A percentile compares a stretch with the other conserved stretches of the same genome.
phyloP scores from a whole-genome alignment of 2,888 invertebrate genomes.

The Saturnia japonica region DNA sequence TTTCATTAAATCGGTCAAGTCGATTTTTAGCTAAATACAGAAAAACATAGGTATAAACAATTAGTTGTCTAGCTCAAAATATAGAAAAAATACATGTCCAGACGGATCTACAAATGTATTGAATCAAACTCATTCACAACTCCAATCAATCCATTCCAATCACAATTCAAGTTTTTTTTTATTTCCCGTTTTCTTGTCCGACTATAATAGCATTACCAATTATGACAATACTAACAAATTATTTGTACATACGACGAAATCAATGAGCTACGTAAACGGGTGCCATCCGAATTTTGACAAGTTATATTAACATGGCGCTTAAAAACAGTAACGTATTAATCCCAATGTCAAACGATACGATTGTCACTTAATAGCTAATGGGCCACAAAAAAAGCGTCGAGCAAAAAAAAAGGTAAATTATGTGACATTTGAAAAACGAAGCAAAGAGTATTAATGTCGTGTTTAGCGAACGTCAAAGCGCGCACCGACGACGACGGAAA shows the following conservation, averaged over 20 bases:
- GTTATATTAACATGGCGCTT: conserved; percentile 48
- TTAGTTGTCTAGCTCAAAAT: too few species aligned
- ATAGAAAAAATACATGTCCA: too few species aligned
- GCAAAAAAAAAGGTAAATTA: conserved; percentile 71
- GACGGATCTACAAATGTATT: not conserved
- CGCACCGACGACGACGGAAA: conserved; percentile 69
- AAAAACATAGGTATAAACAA: too few species aligned
- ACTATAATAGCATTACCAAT: not conserved
- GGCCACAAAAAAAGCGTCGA: conserved; percentile 58
- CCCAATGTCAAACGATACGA: conserved; percentile 61
- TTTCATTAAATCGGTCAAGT: too few species aligned
- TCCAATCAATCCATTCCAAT: too few species aligned
- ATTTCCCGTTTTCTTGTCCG: not conserved
- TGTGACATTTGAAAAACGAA: conserved; percentile 75
- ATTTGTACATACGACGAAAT: not conserved
- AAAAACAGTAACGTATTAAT: conserved; percentile 65
- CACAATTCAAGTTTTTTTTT: too few species aligned
- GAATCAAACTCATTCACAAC: too few species aligned
- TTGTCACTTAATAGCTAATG: conserved; percentile 78
- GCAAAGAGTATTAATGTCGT: conserved; percentile 77
- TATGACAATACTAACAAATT: conserved; percentile 9
- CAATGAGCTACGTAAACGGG: not conserved
- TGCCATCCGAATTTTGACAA: conserved; percentile 29
- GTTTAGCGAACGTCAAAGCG: conserved; percentile 78
- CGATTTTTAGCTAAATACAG: too few species aligned